Evolutionary conservation across 1,140 invertebrate genomes (phyloP).

Genomic region (Danaus plexippus): DNA sequence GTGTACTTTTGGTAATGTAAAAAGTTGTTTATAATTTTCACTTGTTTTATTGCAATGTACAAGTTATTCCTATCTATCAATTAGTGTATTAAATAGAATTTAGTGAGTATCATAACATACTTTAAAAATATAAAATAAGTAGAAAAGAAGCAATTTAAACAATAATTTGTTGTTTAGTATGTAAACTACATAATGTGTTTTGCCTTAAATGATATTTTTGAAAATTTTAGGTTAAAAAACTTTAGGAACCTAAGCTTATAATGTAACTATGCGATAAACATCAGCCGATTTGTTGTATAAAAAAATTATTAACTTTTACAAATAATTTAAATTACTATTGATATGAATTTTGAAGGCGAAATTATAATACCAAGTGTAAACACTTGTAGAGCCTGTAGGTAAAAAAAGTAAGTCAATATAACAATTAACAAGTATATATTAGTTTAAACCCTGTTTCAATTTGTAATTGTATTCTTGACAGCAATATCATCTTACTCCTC

Average conservation of each 20-base stretch:
- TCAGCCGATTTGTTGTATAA: neutral
- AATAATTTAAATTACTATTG: no score
- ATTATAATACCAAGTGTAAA: no score
- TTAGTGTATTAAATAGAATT: no score
- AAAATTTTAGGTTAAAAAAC: slow-evolving; percentile 13
- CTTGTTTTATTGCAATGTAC: no score
- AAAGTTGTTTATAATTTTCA: no score
- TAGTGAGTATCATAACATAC: no score
- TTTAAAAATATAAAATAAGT: no score
- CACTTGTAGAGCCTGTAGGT: slow-evolving; percentile 14
- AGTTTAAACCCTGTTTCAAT: slow-evolving; percentile 31
- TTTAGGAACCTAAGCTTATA: slow-evolving; percentile 8
- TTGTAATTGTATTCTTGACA: slow-evolving; percentile 34
- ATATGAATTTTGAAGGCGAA: no score
- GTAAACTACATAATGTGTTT: slow-evolving; percentile 18
- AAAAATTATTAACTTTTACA: no score
- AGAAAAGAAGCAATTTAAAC: no score
- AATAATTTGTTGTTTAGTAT: slow-evolving; percentile 9
- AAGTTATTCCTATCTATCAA: no score
- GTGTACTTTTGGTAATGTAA: no score
- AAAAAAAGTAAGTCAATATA: slow-evolving; percentile 6
- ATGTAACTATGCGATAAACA: slow-evolving; percentile 6
- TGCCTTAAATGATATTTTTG: slow-evolving; percentile 24
- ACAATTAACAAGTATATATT: slow-evolving; percentile 8
- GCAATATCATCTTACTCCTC: slow-evolving; percentile 50